Percentiles rank a stretch among this genome's conserved stretches.
phyloP scores from a whole-genome alignment of 2,797 vertebrate species.

The Syngnathus acus region DNA sequence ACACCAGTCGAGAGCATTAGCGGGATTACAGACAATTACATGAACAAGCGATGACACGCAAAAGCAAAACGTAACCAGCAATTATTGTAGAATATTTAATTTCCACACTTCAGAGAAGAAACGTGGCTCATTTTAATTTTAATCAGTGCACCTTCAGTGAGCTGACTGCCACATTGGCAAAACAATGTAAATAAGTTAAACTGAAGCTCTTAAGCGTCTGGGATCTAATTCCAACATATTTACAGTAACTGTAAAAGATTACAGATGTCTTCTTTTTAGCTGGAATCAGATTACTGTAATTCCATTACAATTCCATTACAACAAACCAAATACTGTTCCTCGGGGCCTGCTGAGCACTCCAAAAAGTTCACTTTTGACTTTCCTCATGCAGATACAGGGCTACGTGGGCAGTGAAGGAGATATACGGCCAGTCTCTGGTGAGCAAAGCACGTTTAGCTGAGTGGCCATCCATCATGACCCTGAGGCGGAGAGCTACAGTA shows the following conservation, averaged over 20 bases:
- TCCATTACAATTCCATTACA: slow-evolving; percentile 64
- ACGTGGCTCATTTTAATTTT: slow-evolving; percentile 27
- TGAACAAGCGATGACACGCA: slow-evolving; percentile 44
- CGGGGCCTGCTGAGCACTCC: slow-evolving; percentile 34
- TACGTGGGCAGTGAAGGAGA: slow-evolving; percentile 32
- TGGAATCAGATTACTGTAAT: slow-evolving; percentile 60
- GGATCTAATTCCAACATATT: slow-evolving; percentile 56
- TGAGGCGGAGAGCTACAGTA: slow-evolving; percentile 20
- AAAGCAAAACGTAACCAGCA: slow-evolving; percentile 22
- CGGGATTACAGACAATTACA: slow-evolving; percentile 48
- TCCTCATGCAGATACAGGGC: slow-evolving; percentile 39
- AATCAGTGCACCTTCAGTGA: slow-evolving; percentile 14
- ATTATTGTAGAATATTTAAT: slow-evolving; percentile 27
- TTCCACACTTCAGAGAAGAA: slow-evolving; percentile 22
- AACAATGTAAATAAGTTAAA: slow-evolving; percentile 35
- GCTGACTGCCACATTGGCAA: slow-evolving; percentile 28
- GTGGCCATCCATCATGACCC: slow-evolving; percentile 55
- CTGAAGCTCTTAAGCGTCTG: slow-evolving; percentile 32
- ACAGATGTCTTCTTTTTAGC: slow-evolving; percentile 56
- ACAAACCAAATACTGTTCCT: slow-evolving; percentile 53
- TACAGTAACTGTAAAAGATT: slow-evolving; percentile 66
- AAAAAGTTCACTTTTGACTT: slow-evolving; percentile 29
- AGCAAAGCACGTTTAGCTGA: slow-evolving; percentile 38
- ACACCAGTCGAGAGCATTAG: slow-evolving; percentile 24
- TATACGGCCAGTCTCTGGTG: slow-evolving; percentile 48